phyloP scores from a whole-genome alignment of 2,888 invertebrate genomes.

The Chloromyia formosa region DNA sequence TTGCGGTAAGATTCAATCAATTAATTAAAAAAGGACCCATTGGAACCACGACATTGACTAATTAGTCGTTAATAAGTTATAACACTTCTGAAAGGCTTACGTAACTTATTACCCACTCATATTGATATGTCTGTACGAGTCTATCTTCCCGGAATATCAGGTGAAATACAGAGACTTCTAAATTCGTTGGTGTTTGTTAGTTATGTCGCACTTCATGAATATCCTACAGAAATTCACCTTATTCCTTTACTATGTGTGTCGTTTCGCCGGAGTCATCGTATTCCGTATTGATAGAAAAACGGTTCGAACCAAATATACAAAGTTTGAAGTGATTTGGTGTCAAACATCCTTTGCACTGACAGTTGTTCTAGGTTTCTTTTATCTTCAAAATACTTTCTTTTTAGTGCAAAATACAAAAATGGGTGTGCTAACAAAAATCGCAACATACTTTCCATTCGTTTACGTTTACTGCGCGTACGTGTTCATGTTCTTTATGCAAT shows the following conservation, averaged over 20 bases:
- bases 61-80: no score
- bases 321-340: not conserved
- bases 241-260: not conserved
- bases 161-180: no score
- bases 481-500: not conserved
- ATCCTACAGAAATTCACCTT: not conserved
- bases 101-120: no score
- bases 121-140: no score
- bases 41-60: no score
- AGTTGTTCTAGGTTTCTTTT: not conserved
- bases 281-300: slow-evolving; percentile 1
- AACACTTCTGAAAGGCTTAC: no score
- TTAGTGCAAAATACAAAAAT: not conserved
- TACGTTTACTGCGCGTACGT: slow-evolving; percentile 4
- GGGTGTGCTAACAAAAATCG: not conserved
- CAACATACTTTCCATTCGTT: not conserved
- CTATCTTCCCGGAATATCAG: no score
- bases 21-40: no score
- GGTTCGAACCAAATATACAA: not conserved
- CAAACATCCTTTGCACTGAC: not conserved
- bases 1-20: no score
- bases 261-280: not conserved
- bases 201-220: not conserved
- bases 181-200: no score
- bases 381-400: not conserved